These are phyloP conservation scores for Acromyrmex heyeri DNA, from an alignment of 1,140 invertebrate genomes.

Conservation along the genomic window DNA sequence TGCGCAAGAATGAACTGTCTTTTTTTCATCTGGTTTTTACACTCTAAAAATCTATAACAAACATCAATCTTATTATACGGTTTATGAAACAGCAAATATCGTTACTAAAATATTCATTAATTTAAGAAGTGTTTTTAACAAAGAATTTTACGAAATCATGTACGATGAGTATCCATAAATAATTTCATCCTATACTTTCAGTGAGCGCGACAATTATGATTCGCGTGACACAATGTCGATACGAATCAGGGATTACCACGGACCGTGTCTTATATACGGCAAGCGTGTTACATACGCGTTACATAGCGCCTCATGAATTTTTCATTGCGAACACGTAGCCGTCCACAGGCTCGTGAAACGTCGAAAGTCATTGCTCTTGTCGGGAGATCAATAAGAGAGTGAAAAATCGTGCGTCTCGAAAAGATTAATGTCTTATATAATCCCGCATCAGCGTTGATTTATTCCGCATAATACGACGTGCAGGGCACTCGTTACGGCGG, in stretches of 20 bases:
- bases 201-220: constrained; percentile 40
- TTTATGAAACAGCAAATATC: constrained; percentile 12
- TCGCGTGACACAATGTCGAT: constrained; percentile 52
- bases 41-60: neutral
- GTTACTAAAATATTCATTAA: neutral
- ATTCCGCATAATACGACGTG: constrained; percentile 60
- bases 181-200: constrained; percentile 15
- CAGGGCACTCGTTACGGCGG: constrained; percentile 43
- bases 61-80: neutral
- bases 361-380: constrained; percentile 64
- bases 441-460: constrained; percentile 59
- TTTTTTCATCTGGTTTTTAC: neutral
- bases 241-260: constrained; percentile 40
- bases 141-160: neutral
- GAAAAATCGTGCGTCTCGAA: constrained; percentile 56
- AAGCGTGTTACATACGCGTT: constrained; percentile 57
- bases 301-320: constrained; percentile 63
- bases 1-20: constrained; percentile 4
- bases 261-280: constrained; percentile 49
- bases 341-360: constrained; percentile 46
- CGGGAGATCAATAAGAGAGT: constrained; percentile 54
- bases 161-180: neutral
- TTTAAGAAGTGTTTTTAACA: neutral
- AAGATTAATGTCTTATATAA: constrained; percentile 65
- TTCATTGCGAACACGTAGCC: constrained; percentile 53